Percentiles rank a stretch among this genome's conserved stretches.
phyloP scores from a whole-genome alignment of 2,113 vertebrate species.

The Ploceus nigricollis region DNA sequence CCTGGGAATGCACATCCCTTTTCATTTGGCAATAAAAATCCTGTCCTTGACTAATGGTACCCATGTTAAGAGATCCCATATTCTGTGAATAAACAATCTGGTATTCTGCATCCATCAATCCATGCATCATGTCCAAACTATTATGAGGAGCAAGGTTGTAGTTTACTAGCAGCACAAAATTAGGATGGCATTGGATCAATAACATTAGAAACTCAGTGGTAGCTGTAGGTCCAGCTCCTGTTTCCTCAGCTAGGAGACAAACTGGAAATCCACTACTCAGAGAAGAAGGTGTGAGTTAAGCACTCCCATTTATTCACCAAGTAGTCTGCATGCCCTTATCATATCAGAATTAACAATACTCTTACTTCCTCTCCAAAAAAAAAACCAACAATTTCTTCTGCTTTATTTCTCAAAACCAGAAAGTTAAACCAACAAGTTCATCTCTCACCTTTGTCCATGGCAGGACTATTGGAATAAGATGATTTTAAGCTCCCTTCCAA shows the following conservation, averaged over 20 bases:
- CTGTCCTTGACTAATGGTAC: background rate
- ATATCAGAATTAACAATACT: background rate
- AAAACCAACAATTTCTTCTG: background rate
- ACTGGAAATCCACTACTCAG: background rate
- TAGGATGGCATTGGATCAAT: background rate
- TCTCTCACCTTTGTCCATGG: background rate
- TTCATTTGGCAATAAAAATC: background rate
- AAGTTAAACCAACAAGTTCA: background rate
- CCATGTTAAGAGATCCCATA: background rate
- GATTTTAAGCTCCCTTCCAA: background rate
- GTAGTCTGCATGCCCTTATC: background rate
- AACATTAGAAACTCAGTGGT: background rate
- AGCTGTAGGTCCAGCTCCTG: background rate
- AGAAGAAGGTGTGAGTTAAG: background rate
- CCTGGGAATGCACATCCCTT: background rate
- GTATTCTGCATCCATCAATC: background rate
- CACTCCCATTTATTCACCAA: background rate
- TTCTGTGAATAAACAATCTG: background rate
- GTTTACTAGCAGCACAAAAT: background rate
- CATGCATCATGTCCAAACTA: background rate
- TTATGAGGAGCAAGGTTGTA: background rate
- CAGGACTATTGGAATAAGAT: background rate
- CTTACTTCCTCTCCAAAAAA: background rate
- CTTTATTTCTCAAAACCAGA: background rate
- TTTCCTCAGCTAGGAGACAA: background rate